Percentiles rank a stretch among this genome's conserved stretches.
phyloP scores from a whole-genome alignment of 2,113 vertebrate genomes.

The Rhabdornis inornatus region DNA sequence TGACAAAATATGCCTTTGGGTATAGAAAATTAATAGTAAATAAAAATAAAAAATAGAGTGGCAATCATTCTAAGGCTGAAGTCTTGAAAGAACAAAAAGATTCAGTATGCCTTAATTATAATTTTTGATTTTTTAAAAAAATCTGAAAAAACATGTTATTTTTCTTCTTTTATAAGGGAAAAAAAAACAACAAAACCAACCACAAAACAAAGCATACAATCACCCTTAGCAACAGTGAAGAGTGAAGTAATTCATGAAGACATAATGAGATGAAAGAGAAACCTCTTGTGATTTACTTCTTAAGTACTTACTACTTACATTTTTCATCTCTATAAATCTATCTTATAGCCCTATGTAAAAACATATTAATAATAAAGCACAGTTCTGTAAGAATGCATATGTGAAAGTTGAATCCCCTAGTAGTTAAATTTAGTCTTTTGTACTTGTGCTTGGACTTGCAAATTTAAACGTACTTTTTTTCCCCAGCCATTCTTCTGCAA shows the following conservation, averaged over 20 bases:
- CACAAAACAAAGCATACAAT: background rate
- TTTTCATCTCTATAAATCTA: background rate
- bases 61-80: background rate
- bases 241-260: background rate
- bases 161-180: background rate
- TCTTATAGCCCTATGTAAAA: background rate
- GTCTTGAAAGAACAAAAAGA: background rate
- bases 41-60: background rate
- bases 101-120: background rate
- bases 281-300: background rate
- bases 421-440: background rate
- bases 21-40: background rate
- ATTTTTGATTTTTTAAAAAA: too few relatives aligned
- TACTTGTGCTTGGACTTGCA: background rate
- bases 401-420: background rate
- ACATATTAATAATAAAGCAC: background rate
- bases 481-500: background rate
- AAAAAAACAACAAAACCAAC: background rate
- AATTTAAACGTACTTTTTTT: background rate
- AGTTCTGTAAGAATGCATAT: background rate
- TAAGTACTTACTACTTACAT: background rate
- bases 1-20: background rate
- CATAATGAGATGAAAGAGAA: background rate
- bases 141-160: background rate
- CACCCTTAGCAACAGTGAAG: background rate